Evolutionary conservation across 2,113 vertebrate species (phyloP), one percentile per base, ranked within the genome.

Genomic region (Trinectes maculatus): DNA sequence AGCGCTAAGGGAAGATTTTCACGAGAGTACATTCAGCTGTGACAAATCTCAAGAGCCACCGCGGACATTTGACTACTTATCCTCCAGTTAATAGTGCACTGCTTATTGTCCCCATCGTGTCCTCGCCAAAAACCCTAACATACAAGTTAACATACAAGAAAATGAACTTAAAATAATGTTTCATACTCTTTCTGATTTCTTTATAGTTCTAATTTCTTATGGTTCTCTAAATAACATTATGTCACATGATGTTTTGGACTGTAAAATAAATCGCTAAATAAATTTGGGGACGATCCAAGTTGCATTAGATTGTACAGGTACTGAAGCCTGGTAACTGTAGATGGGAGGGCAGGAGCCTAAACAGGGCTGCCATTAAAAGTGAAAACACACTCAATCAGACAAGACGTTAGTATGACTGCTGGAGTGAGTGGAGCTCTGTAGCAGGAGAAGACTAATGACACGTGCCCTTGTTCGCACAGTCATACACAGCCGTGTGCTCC

Each of bases 71-170:
- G 54, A 62, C 53, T 55, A 36, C 39, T 19, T 72, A 21, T 29
- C 56, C 56, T 78, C 22, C 28, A 34, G 36, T 69, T 64, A 59
- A 66, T 60, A 58, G 40, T 37, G 34, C 42, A 21, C 42, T 19
- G 42, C 51, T 78, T 22, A 22, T 56, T 80, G 63, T 82, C 65
- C 71, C 79, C 48, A 60, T 59, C 19, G 6, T 65, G 53, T 60
- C 39, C 70, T 66, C 57, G 22, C 44, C 19, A 26, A 58, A 71
- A 76, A 70, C 55, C 54, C 74, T 44, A 40, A 34, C 33, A 9
- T 8, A 34, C 33, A 34, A 8, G 8, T 31, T 4, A 39, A 39
- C 3, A 39, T 3, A 8, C 34, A 10, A 36, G 34, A 5, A 36
- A 16, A 34, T 34, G 29, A 31, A 34, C 33, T 7, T 11, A 21